Evolutionary conservation across 2,113 vertebrate genomes (phyloP).

Genomic region (Tyto alba): DNA sequence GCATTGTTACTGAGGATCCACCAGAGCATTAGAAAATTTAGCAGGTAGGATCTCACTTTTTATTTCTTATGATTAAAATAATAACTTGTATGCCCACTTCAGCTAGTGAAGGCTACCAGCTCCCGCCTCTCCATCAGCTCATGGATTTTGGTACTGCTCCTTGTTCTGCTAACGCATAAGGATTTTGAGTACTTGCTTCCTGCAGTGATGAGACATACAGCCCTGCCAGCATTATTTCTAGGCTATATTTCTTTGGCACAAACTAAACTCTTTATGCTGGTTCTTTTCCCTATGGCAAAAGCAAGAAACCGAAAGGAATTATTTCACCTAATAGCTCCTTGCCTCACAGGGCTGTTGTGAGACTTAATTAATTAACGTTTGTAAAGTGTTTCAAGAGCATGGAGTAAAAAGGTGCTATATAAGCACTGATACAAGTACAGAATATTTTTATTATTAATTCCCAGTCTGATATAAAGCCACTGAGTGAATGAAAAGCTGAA

Average conservation of each 20-base stretch:
- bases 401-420: slow-evolving; percentile 41
- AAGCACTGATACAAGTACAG: slow-evolving; percentile 8
- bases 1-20: not conserved
- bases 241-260: slow-evolving; percentile 37
- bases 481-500: not conserved
- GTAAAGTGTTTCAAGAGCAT: slow-evolving; percentile 48
- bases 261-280: not conserved
- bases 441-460: slow-evolving; percentile 42
- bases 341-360: slow-evolving; percentile 51
- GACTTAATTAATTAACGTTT: slow-evolving; percentile 69
- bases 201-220: slow-evolving; percentile 27
- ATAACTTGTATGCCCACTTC: not conserved
- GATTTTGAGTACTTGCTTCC: slow-evolving; percentile 24
- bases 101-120: not conserved
- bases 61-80: slow-evolving; percentile 34
- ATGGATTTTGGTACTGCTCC: not conserved
- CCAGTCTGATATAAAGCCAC: not conserved
- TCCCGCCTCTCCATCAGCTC: not conserved
- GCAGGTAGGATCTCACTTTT: slow-evolving; percentile 21
- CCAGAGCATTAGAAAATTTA: slow-evolving; percentile 18
- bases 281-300: slow-evolving; percentile 50
- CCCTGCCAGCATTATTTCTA: slow-evolving; percentile 15
- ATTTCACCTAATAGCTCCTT: slow-evolving; percentile 62
- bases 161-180: not conserved
- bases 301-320: slow-evolving; percentile 50